A percentile compares a stretch with the other conserved stretches of the same genome.
These are phyloP conservation scores for Melitaea athalia DNA, from an alignment of 2,888 invertebrate genomes.

Conservation along the genomic window DNA sequence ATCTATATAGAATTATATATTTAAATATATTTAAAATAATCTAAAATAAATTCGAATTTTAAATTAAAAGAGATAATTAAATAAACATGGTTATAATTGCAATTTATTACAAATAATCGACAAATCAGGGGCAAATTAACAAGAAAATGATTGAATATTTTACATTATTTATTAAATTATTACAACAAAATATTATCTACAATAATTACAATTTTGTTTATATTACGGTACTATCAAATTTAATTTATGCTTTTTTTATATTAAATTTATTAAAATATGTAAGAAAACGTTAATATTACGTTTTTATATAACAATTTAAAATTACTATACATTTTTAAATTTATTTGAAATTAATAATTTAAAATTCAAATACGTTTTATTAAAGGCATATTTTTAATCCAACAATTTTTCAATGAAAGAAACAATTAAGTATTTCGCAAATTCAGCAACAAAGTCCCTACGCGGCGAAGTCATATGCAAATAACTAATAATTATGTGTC, in stretches of 20 bases:
- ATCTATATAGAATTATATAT: too few species aligned
- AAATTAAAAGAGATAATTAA: not conserved
- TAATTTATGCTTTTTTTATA: not conserved
- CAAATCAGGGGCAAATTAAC: slow-evolving; percentile 3
- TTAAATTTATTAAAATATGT: not conserved
- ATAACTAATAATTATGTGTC: too few species aligned
- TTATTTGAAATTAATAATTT: not conserved
- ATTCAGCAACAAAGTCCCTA: too few species aligned
- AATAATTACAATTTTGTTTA: not conserved
- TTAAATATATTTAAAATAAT: too few species aligned
- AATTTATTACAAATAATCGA: not conserved
- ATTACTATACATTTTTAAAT: not conserved
- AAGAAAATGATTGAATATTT: not conserved
- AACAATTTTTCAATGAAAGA: too few species aligned
- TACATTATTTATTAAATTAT: not conserved
- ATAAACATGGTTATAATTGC: not conserved
- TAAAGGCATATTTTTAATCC: not conserved
- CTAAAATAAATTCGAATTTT: not conserved
- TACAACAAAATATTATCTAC: not conserved
- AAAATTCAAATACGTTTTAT: not conserved
- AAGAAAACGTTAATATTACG: not conserved
- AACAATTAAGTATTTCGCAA: too few species aligned
- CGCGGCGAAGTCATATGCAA: too few species aligned
- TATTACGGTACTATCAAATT: not conserved
- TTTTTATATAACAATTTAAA: not conserved